Evolutionary conservation across 2,888 invertebrate genomes (phyloP).

Genomic region (Sipunculus nudus): DNA sequence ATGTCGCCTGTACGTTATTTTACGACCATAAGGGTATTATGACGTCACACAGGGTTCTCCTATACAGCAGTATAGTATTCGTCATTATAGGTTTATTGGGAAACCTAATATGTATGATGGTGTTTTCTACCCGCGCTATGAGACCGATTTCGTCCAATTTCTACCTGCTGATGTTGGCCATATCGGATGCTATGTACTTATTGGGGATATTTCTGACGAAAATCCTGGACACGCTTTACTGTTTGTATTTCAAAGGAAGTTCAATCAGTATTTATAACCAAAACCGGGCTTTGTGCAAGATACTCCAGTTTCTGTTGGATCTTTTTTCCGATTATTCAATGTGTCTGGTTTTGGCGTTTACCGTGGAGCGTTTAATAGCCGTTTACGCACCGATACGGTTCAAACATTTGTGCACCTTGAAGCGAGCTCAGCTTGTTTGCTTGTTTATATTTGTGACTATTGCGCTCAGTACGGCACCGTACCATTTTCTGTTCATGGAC

Average conservation of each 20-base stretch:
- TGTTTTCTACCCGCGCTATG: constrained; percentile 39
- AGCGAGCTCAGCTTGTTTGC: no score
- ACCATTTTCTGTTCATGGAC: background rate
- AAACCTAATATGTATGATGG: constrained; percentile 35
- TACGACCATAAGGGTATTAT: no score
- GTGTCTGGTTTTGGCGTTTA: no score
- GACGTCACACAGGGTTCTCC: no score
- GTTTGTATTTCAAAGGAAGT: constrained; percentile 31
- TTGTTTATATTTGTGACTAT: no score
- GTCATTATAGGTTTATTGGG: constrained; percentile 37
- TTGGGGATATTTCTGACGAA: constrained; percentile 34
- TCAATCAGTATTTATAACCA: constrained; percentile 29
- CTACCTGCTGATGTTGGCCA: constrained; percentile 39
- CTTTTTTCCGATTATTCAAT: no score
- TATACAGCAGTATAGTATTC: no score
- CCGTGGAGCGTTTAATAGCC: no score
- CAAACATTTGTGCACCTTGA: no score
- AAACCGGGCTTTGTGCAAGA: constrained; percentile 25
- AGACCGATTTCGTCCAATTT: constrained; percentile 38
- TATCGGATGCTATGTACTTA: constrained; percentile 41
- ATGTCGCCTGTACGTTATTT: no score
- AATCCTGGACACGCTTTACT: constrained; percentile 31
- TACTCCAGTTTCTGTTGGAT: constrained; percentile 37
- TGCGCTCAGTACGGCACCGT: no score
- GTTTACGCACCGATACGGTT: no score